Conservation (phyloP, 1,140 invertebrate genomes). For the Trypoxylus dichotomus region DNA sequence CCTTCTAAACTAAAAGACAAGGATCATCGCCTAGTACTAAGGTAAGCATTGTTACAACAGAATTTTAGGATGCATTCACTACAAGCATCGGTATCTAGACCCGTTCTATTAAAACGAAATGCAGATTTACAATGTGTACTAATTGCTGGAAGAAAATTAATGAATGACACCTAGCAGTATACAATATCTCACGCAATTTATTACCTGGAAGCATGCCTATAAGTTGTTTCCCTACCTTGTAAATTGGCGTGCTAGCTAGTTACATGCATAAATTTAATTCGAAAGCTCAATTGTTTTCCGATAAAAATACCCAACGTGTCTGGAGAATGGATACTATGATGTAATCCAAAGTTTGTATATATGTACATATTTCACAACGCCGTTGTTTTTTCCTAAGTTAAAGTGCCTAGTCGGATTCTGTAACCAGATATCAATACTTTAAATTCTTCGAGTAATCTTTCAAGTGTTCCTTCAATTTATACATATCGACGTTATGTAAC, state of each 20-base stretch:
- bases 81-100: too few species aligned
- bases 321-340: background rate
- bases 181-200: too few species aligned
- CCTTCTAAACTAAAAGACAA: too few species aligned
- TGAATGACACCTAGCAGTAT: too few species aligned
- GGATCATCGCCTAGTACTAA: too few species aligned
- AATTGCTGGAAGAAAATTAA: too few species aligned
- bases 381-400: background rate
- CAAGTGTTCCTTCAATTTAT: background rate
- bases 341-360: background rate
- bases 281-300: background rate
- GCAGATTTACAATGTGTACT: too few species aligned
- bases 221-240: too few species aligned
- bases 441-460: slow-evolving; percentile 4
- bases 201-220: too few species aligned
- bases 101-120: too few species aligned
- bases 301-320: background rate
- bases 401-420: background rate
- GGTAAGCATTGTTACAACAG: too few species aligned
- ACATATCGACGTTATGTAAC: background rate
- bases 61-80: too few species aligned
- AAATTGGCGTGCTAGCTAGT: background rate
- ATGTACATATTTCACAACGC: background rate
- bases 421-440: background rate
- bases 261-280: background rate